Evolutionary conservation across 1,140 invertebrate genomes (phyloP), one percentile per base, ranked within the genome.

Genomic region (Conus ventricosus): DNA sequence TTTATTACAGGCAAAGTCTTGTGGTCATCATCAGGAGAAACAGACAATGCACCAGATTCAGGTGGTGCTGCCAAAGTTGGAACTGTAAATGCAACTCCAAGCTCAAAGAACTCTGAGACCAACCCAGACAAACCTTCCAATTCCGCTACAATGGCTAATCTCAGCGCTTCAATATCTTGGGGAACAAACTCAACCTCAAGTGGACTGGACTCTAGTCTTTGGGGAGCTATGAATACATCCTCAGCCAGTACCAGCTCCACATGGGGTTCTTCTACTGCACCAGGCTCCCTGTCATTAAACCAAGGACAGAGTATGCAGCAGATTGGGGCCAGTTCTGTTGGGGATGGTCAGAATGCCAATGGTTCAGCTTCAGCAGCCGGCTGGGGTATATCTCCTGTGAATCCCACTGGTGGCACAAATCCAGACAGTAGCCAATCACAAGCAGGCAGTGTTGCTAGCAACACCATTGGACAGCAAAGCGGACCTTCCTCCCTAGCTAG

Each of bases 151-250:
- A 91, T 91, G 91, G 91, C 93, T 7, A 81, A 81, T 51, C 80
- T 81, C 51, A 81, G 80, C 54, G 80, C 80, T 92, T 93, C 93
- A 92, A 93, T 91, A 91, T 87, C 90, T 39, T 95, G 94, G 94
- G 92, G 94, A 83, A 96, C 97, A 81, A 96, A 97, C 75, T 90
- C 97, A 85, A 81, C 80, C 51, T 91, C 84, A 20, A 90, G 90
- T 89, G 91, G 92, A 88, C 90, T 95, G 96, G 87, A 96, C 96
- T 92, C 93, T 67, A 90, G 89, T 76, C 90, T 92, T 54, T 95
- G 94, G 94, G 92, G 92, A 67, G 88, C 93, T 27, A 89, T 91
- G 25, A 90, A 87, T 89, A 90, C 93, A 82, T 91, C 93, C 88
- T 87, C 92, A 89, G 89, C 92, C 89, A 92, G 90, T 85, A 88